Evolutionary conservation across 2,797 vertebrate genomes (phyloP), one percentile per base, ranked within the genome.

Genomic region (Phrynocephalus forsythii): DNA sequence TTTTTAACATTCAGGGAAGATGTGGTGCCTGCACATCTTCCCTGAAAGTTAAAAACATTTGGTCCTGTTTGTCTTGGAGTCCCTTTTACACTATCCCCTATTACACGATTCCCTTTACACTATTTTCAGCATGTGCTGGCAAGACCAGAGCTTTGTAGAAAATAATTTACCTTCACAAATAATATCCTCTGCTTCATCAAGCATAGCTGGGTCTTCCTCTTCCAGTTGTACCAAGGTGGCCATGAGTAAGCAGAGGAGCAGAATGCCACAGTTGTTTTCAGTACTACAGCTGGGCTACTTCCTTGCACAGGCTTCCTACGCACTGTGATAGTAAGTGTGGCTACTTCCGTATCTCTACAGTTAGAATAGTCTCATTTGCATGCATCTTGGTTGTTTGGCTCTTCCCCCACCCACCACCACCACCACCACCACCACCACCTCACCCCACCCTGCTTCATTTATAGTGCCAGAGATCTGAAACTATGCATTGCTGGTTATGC

Each of bases 151-250:
- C 77, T 93, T 86, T 90, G 81, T 83, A 87, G 93, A 89, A 85
- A 83, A 4, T 28, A 24, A 38, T 95, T 96, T 97, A 97, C 97
- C 97, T 96, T 96, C 97, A 89, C 88, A 92, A 87, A 97, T 96
- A 81, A 93, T 48, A 91, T 97, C 96, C 50, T 97, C 96, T 71
- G 95, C 95, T 94, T 97, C 96, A 67, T 93, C 88, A 0, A 3
- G 87, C 11, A 88, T 82, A 81, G 88, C 67, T 50, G 63, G 77
- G 72, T 96, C 94, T 2, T 96, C 93, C 56, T 95, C 94, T n/a
- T 82, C 18, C 82, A 96, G 91, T 92, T 96, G 95, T 96, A 96
- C 97, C 96, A 96, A 96, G 0, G 9, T 90, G 93, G 89, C 28
- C 3, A 82, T 48, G 68, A 89, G 0, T 0, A 56, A 68, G 87